A percentile compares a stretch with the other conserved stretches of the same genome.
Conservation (phyloP, 2,797 vertebrate genomes). For the Diglossa cyanea region DNA sequence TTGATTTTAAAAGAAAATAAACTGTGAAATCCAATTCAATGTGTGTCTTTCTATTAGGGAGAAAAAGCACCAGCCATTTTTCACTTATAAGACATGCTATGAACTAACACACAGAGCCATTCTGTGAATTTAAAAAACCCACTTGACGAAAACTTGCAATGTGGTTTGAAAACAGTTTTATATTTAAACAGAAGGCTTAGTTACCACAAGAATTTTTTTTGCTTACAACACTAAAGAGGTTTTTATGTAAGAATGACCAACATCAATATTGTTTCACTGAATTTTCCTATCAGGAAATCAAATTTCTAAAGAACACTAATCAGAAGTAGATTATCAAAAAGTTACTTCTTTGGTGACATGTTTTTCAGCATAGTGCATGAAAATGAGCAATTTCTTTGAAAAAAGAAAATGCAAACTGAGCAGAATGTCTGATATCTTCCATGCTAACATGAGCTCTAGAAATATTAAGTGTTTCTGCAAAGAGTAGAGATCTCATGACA, state of each 20-base stretch:
- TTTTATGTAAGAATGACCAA: background rate
- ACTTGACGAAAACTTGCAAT: background rate
- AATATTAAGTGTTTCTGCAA: background rate
- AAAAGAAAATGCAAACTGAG: background rate
- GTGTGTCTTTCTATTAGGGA: background rate
- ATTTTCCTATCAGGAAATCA: background rate
- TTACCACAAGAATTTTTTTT: background rate
- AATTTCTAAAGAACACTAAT: background rate
- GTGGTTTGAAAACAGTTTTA: background rate
- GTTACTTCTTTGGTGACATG: background rate
- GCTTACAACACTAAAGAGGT: background rate
- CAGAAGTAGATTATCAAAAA: background rate
- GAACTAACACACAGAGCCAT: background rate
- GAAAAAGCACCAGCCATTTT: background rate
- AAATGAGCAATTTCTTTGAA: background rate
- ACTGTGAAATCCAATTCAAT: background rate
- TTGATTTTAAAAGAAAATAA: background rate
- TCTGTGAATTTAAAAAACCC: background rate
- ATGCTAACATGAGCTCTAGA: background rate
- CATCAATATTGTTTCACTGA: background rate
- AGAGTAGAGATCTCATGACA: background rate
- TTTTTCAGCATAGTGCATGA: background rate
- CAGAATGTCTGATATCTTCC: background rate
- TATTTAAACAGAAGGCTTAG: background rate
- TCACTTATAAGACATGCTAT: rapidly evolving